A percentile compares a stretch with the other conserved stretches of the same genome.
These are phyloP conservation scores for Enteromius treurensis DNA, from an alignment of 2,797 vertebrate genomes.

Conservation along the genomic window DNA sequence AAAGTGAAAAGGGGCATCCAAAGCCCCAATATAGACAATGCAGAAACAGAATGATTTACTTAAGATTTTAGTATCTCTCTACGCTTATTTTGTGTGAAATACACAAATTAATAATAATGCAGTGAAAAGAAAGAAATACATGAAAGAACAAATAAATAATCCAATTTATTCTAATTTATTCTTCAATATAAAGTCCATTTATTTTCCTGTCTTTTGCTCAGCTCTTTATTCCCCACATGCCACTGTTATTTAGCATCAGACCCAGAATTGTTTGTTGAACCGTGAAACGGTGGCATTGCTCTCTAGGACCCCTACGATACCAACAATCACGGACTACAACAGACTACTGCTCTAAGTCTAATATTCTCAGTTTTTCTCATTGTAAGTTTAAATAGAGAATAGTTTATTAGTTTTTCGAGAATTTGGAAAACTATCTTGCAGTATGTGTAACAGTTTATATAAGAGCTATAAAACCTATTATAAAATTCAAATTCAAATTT, in stretches of 20 bases:
- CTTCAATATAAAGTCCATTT: neutral
- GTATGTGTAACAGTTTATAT: neutral
- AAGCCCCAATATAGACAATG: neutral
- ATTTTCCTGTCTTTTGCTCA: neutral
- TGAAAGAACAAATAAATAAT: neutral
- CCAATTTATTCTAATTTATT: neutral
- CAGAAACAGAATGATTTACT: neutral
- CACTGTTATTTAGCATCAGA: constrained; percentile 5
- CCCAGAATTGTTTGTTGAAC: constrained; percentile 26
- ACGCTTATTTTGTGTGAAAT: neutral
- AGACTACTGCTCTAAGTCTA: constrained; percentile 1
- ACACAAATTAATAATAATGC: neutral
- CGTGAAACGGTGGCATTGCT: constrained; percentile 10
- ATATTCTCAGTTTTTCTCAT: neutral
- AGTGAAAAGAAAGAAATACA: neutral
- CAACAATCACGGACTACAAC: neutral
- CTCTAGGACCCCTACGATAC: neutral
- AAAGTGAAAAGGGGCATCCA: neutral
- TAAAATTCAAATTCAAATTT: too few species aligned
- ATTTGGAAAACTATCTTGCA: neutral
- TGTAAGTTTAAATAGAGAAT: neutral
- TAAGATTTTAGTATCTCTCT: neutral
- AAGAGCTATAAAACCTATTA: neutral
- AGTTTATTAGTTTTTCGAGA: neutral
- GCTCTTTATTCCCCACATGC: neutral